Conservation (phyloP, 2,797 vertebrate genomes). For the Sparidentex hasta region DNA sequence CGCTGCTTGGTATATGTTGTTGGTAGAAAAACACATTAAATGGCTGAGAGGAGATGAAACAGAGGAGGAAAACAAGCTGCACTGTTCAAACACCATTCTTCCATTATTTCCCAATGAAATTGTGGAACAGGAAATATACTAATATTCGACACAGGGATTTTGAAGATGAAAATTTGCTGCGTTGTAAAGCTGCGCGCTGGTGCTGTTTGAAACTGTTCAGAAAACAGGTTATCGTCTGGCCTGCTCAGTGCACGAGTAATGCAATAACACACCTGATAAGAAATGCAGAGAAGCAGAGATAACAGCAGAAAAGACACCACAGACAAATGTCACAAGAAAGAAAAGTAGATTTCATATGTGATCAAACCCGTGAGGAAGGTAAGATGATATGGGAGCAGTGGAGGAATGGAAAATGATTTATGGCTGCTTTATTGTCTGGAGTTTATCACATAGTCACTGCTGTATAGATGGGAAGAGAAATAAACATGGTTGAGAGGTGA, state of each 20-base stretch:
- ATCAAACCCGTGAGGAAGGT: conserved; percentile 55
- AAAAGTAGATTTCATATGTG: conserved; percentile 63
- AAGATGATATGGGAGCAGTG: conserved; percentile 41
- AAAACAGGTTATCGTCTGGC: conserved; percentile 1
- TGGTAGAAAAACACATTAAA: background rate
- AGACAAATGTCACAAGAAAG: conserved; percentile 37
- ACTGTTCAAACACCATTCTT: conserved; percentile 4
- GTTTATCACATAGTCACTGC: conserved; percentile 50
- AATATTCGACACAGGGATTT: conserved; percentile 10
- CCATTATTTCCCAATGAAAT: background rate
- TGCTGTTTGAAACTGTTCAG: background rate
- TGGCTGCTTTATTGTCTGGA: conserved; percentile 32
- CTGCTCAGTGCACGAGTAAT: conserved; percentile 19
- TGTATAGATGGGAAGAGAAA: conserved; percentile 58
- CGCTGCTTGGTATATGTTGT: background rate
- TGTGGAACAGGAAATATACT: background rate
- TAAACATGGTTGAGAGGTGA: conserved; percentile 65
- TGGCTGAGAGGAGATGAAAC: background rate
- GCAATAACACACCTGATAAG: conserved; percentile 45
- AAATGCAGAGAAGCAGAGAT: conserved; percentile 29
- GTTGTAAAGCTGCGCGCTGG: background rate
- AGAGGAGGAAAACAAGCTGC: background rate
- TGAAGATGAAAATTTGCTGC: background rate
- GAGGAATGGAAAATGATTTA: conserved; percentile 32
- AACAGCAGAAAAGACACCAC: conserved; percentile 8